These are phyloP conservation scores for Drosophila bocqueti DNA, from an alignment of 1,140 invertebrate species.

Conservation along the genomic window DNA sequence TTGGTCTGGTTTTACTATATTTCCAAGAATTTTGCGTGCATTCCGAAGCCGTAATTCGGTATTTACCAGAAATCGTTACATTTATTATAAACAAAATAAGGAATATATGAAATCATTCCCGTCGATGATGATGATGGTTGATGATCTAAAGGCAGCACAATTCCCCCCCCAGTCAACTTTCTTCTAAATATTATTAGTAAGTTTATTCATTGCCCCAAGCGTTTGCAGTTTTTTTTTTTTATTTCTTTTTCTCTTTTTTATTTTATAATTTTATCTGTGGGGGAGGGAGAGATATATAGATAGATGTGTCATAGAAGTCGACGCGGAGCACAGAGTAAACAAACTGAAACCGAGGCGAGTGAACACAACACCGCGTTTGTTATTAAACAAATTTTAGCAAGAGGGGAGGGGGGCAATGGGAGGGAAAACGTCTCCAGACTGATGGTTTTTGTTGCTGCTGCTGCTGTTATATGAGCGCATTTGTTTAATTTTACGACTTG, in stretches of 20 bases:
- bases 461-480: constrained; percentile 21
- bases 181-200: constrained; percentile 18
- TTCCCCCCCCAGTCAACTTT: constrained; percentile 24
- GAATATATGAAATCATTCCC: constrained; percentile 15
- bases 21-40: constrained; percentile 5
- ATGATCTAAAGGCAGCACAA: constrained; percentile 33
- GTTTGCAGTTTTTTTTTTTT: background rate
- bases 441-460: constrained; percentile 12
- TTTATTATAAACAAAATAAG: constrained; percentile 21
- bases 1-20: constrained; percentile 11
- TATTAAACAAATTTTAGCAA: constrained; percentile 46
- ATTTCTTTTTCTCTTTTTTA: background rate
- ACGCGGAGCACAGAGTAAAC: constrained; percentile 21
- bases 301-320: constrained; percentile 43
- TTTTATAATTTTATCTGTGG: constrained; percentile 7
- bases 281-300: constrained; percentile 1
- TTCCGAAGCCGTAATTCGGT: constrained; percentile 1
- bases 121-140: background rate
- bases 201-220: background rate
- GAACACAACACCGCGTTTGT: constrained; percentile 34
- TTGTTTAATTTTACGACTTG: constrained; percentile 44
- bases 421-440: constrained; percentile 19
- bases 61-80: constrained; percentile 14
- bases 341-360: constrained; percentile 22
- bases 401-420: background rate